Base-by-base conservation (phyloP, 1,140 invertebrate genomes). In the Brachionus rubens region DNA sequence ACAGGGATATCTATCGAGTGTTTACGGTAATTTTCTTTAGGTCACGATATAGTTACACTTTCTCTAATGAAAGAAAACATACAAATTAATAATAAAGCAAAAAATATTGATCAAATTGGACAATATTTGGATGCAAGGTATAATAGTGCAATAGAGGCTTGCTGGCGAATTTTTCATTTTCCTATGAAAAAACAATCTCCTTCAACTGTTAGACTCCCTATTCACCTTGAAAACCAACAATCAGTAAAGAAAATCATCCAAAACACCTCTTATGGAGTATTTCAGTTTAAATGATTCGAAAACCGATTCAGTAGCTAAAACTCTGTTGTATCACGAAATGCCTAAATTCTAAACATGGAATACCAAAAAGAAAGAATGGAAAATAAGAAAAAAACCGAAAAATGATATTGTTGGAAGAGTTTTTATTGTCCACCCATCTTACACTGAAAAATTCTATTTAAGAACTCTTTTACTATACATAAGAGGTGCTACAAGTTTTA, bases 221-320 rank as follows among this genome's bases (percentile, higher is more conserved):
- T 78, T 5, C 54, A 77, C 47, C 40, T 78, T 21, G 56, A 68
- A 54, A 77, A 76, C 50, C 28, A 43, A 52, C 77, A 77, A 52
- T n/a, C n/a, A n/a, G n/a, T n/a, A n/a, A n/a, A n/a, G n/a, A n/a
- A n/a, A n/a, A n/a, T n/a, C n/a, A n/a, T n/a, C n/a, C n/a, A n/a
- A n/a, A n/a, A n/a, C n/a, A n/a, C n/a, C n/a, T n/a, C n/a, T n/a
- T n/a, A n/a, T n/a, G n/a, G n/a, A n/a, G n/a, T n/a, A n/a, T n/a
- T n/a, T n/a, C n/a, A n/a, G n/a, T n/a, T n/a, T n/a, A n/a, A n/a
- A n/a, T n/a, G n/a, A n/a, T n/a, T n/a, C n/a, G n/a, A n/a, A n/a
- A n/a, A n/a, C n/a, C n/a, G n/a, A n/a, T n/a, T n/a, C n/a, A n/a
- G n/a, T n/a, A n/a, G n/a, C n/a, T n/a, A n/a, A n/a, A n/a, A n/a